phyloP scores from a whole-genome alignment of 2,113 vertebrate genomes.

The Poecile atricapillus region DNA sequence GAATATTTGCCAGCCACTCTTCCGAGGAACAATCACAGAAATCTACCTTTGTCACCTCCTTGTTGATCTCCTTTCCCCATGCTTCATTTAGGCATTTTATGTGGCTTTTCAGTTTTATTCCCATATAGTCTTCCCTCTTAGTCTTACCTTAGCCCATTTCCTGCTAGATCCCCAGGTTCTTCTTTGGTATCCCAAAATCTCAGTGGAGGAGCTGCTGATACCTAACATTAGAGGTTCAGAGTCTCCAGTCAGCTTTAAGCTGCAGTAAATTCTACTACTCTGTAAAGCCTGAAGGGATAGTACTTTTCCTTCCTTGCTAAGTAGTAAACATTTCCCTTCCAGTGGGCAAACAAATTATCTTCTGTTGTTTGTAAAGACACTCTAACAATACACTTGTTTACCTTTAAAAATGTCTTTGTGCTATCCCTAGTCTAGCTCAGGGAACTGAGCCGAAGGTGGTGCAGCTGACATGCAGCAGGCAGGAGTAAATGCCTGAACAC shows the following conservation, averaged over 20 bases:
- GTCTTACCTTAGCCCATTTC: neutral
- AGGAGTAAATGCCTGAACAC: neutral
- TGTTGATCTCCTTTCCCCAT: neutral
- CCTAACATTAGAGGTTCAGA: neutral
- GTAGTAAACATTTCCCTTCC: neutral
- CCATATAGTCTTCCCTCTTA: neutral
- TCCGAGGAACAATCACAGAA: neutral
- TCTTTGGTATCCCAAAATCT: neutral
- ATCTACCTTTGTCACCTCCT: neutral
- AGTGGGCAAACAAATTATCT: constrained; percentile 4
- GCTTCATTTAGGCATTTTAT: neutral
- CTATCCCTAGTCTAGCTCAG: neutral
- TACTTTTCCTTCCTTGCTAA: neutral
- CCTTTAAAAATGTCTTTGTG: neutral
- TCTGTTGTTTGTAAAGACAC: neutral
- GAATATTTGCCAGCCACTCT: neutral
- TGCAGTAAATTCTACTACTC: neutral
- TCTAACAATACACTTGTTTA: neutral
- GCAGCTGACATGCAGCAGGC: neutral
- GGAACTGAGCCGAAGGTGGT: neutral
- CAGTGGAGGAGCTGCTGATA: neutral
- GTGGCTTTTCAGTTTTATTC: neutral
- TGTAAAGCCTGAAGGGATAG: neutral
- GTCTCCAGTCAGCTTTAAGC: neutral
- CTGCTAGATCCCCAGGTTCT: neutral